Conservation (phyloP, 2,113 vertebrate genomes). For the Hydrolagus affinis region DNA sequence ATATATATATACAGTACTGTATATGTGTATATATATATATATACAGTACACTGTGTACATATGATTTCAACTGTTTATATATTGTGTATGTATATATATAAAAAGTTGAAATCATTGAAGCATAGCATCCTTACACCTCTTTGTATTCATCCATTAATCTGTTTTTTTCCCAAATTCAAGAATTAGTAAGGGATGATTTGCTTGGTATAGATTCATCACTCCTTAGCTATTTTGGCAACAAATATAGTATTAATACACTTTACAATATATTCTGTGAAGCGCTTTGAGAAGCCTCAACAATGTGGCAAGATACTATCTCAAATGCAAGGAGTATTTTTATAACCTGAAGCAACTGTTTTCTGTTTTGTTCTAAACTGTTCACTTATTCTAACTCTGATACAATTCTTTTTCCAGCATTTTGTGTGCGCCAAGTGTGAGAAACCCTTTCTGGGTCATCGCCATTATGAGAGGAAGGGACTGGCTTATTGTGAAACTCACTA, state of each 20-base stretch:
- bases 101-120: background rate
- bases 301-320: too few relatives aligned
- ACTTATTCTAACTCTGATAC: conserved; percentile 33
- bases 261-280: too few relatives aligned
- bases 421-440: conserved; percentile 99
- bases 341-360: background rate
- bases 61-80: too few relatives aligned
- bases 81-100: too few relatives aligned
- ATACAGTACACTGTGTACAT: too few relatives aligned
- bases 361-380: background rate
- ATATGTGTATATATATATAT: too few relatives aligned
- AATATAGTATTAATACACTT: too few relatives aligned
- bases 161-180: background rate
- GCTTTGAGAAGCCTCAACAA: too few relatives aligned
- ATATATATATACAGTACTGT: too few relatives aligned
- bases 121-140: background rate
- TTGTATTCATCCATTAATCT: background rate
- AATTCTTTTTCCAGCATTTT: conserved; percentile 85
- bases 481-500: conserved; percentile 97
- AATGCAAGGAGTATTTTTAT: too few relatives aligned
- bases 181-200: background rate
- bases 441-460: conserved; percentile 95
- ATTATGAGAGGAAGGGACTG: conserved; percentile 91
- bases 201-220: background rate
- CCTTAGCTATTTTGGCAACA: background rate